phyloP scores from a whole-genome alignment of 2,888 invertebrate species.

The Xanthorhoe spadicearia region DNA sequence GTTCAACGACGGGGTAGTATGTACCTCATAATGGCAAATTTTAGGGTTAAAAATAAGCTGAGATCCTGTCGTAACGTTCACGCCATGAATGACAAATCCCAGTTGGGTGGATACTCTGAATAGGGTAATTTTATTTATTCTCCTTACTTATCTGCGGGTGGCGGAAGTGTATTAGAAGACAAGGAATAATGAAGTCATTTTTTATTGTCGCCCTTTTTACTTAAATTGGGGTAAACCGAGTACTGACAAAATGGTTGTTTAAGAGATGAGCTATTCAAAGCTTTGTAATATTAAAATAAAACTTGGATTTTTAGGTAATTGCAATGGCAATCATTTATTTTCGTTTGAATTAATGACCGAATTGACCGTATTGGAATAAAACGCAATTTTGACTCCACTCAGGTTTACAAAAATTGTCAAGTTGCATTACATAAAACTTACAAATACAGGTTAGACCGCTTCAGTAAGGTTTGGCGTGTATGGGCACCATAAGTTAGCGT shows the following conservation, averaged over 20 bases:
- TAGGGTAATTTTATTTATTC: conserved; percentile 39
- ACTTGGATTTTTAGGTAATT: not conserved
- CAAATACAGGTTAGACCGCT: no score
- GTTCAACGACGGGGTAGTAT: not conserved
- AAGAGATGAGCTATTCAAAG: not conserved
- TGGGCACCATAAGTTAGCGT: not conserved
- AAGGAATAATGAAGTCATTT: conserved; percentile 21
- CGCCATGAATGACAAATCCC: conserved; percentile 37
- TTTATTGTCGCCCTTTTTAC: conserved; percentile 6
- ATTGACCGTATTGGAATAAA: no score
- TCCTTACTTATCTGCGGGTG: conserved; percentile 28
- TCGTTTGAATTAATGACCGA: no score
- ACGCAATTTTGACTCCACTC: no score
- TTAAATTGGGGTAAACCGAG: conserved; percentile 1
- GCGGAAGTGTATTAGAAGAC: conserved; percentile 22
- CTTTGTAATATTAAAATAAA: not conserved
- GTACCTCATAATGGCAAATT: not conserved
- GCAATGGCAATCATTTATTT: no score
- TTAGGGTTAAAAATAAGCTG: conserved; percentile 22
- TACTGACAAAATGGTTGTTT: not conserved
- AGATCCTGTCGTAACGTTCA: conserved; percentile 27
- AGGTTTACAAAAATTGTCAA: no score
- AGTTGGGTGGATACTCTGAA: conserved; percentile 19
- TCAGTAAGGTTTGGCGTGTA: not conserved
- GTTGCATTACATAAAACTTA: no score